A percentile compares a stretch with the other conserved stretches of the same genome.
Conservation (phyloP, 2,888 invertebrate genomes). For the Caenorhabditis macrosperma region DNA sequence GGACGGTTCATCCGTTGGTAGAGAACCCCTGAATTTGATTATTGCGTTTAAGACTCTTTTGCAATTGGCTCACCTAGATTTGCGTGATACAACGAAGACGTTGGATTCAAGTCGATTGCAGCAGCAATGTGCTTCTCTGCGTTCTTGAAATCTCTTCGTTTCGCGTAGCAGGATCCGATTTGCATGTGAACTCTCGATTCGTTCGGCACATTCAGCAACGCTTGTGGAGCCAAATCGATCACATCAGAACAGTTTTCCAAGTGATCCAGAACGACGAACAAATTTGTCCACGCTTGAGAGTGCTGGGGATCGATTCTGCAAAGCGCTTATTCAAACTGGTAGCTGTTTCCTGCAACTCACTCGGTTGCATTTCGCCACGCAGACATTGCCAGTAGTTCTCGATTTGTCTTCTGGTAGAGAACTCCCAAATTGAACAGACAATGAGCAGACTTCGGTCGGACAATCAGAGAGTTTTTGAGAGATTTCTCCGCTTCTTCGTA, state of each 20-base stretch:
- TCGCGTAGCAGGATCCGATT: constrained; percentile 91
- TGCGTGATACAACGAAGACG: constrained; percentile 89
- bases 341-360: constrained; percentile 79
- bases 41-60: not conserved
- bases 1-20: constrained; percentile 63
- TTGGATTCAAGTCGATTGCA: constrained; percentile 85
- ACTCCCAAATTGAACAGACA: constrained; percentile 96
- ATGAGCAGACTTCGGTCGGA: constrained; percentile 90
- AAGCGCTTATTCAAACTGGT: not conserved
- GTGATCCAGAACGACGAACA: constrained; percentile 85
- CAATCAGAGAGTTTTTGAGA: constrained; percentile 88
- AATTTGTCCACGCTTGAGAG: constrained; percentile 92
- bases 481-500: constrained; percentile 86
- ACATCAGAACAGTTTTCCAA: constrained; percentile 86
- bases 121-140: constrained; percentile 89
- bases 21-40: constrained; percentile 61
- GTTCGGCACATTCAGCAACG: constrained; percentile 86
- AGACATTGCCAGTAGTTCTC: constrained; percentile 86
- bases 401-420: constrained; percentile 89
- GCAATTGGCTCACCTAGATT: constrained; percentile 87
- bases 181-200: constrained; percentile 90
- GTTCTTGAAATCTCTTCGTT: constrained; percentile 86
- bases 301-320: constrained; percentile 85
- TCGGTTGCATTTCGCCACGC: constrained; percentile 90
- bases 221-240: constrained; percentile 85